A percentile compares a stretch with the other conserved stretches of the same genome.
Evolutionary conservation across 2,888 invertebrate species (phyloP).

Genomic region (Scaptomyza parva): DNA sequence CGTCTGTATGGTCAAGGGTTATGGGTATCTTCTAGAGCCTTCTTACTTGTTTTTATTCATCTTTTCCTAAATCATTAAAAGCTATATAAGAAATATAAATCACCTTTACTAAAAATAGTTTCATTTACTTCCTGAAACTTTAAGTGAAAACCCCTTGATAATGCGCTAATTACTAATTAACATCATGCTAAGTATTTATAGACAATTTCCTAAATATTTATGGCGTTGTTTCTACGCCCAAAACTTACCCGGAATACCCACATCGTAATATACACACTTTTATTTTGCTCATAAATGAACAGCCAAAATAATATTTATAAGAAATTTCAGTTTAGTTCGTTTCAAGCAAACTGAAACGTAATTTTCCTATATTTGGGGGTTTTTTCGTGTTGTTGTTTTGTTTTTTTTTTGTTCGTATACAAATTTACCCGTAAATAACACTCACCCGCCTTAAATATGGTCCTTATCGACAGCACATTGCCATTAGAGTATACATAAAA

Average conservation of each 20-base stretch:
- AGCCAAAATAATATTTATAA: conserved; percentile 1
- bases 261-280: no score
- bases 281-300: not conserved
- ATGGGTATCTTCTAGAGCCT: no score
- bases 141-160: not conserved
- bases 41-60: no score
- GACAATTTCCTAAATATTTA: not conserved
- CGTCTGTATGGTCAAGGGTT: no score
- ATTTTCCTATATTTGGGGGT: conserved; percentile 1
- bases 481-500: conserved; percentile 22
- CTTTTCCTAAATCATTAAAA: no score
- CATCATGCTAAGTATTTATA: not conserved
- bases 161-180: not conserved
- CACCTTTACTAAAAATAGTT: no score
- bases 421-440: conserved; percentile 23
- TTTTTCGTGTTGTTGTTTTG: not conserved
- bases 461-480: conserved; percentile 37
- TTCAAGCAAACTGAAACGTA: not conserved
- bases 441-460: conserved; percentile 23
- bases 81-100: no score
- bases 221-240: not conserved
- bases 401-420: conserved; percentile 2
- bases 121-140: no score
- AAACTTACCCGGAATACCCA: no score
- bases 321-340: not conserved